Evolutionary conservation across 2,113 vertebrate genomes (phyloP).

Genomic region (Connochaetes taurinus): DNA sequence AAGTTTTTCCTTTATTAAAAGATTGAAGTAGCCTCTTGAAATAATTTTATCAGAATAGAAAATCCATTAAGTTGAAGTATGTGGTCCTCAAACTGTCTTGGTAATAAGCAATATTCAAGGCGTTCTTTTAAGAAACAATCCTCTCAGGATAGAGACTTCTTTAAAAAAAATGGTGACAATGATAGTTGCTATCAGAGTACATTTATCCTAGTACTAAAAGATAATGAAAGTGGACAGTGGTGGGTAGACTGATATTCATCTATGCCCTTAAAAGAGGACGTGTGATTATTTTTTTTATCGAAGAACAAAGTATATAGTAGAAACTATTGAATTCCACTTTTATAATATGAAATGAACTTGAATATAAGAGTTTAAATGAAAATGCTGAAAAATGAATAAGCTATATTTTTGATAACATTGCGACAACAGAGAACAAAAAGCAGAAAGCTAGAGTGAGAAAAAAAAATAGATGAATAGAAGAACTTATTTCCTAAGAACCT

Average conservation of each 20-base stretch:
- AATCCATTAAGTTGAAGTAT: background rate
- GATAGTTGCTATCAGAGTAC: background rate
- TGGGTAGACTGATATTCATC: background rate
- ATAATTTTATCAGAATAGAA: background rate
- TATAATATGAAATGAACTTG: background rate
- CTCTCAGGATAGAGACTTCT: background rate
- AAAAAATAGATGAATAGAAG: background rate
- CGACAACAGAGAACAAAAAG: background rate
- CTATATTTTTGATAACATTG: background rate
- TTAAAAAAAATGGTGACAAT: background rate
- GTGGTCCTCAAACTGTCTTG: background rate
- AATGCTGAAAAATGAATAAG: conserved; percentile 12
- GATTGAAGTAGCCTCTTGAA: background rate
- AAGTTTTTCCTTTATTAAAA: background rate
- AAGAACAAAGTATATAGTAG: background rate
- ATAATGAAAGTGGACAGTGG: background rate
- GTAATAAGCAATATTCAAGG: background rate
- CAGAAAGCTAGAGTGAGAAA: background rate
- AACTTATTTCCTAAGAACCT: background rate
- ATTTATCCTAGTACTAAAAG: background rate
- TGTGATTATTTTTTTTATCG: background rate
- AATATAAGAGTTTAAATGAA: background rate
- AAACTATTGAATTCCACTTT: background rate
- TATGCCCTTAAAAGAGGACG: background rate
- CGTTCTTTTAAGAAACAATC: conserved; percentile 14